phyloP scores from a whole-genome alignment of 2,113 vertebrate genomes.

The Serilophus lunatus region DNA sequence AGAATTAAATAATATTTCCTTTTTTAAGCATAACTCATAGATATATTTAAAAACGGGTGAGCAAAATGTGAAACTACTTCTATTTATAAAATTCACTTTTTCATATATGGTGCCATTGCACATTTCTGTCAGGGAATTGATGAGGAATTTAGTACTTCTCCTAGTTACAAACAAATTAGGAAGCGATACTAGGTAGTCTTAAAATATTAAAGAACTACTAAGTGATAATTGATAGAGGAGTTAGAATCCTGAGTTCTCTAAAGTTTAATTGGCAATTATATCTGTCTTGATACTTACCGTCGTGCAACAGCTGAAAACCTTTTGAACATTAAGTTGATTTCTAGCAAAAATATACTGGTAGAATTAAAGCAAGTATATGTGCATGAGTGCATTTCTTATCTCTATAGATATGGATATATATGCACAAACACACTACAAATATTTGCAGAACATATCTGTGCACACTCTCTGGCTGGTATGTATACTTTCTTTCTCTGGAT shows the following conservation, averaged over 20 bases:
- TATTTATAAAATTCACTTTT: neutral
- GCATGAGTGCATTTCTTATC: neutral
- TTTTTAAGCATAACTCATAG: neutral
- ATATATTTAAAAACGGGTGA: neutral
- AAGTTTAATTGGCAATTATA: neutral
- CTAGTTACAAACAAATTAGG: neutral
- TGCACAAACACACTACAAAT: too few relatives aligned
- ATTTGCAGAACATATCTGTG: neutral
- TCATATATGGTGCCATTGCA: neutral
- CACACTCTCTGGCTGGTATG: accelerated
- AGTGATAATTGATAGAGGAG: neutral
- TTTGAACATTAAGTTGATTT: neutral
- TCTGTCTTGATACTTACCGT: neutral
- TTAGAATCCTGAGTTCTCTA: neutral
- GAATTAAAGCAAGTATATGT: neutral
- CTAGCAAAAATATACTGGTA: neutral
- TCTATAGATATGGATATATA: neutral
- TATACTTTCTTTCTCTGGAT: neutral
- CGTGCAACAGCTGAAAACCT: neutral
- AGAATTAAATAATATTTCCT: neutral
- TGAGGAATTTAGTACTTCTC: neutral
- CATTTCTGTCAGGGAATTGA: neutral
- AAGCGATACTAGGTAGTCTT: neutral
- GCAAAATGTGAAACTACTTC: neutral
- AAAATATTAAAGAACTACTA: neutral